Conservation (phyloP, 1,140 invertebrate genomes). For the Caerostris extrusa region DNA sequence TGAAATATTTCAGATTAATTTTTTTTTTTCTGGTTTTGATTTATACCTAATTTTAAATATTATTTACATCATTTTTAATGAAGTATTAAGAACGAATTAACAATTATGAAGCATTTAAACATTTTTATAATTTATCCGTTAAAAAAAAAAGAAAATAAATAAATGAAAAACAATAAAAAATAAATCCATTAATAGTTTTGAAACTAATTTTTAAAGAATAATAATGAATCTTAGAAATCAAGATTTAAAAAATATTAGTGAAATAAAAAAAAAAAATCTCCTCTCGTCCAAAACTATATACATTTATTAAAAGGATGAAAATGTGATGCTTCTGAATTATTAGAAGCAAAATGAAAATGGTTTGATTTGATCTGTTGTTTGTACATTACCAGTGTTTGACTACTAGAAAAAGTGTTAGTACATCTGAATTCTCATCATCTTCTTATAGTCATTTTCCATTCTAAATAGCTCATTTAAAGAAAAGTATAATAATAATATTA, state of each 20-base stretch:
- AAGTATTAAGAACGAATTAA: no score
- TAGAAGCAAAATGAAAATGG: conserved; percentile 25
- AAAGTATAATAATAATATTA: neutral
- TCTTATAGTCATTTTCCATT: neutral
- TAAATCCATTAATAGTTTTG: no score
- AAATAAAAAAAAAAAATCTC: conserved; percentile 25
- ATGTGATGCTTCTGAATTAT: conserved; percentile 8
- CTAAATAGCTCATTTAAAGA: neutral
- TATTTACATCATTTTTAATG: no score
- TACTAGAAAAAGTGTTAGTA: conserved; percentile 15
- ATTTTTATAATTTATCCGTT: no score
- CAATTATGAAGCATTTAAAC: no score
- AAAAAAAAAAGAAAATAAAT: no score
- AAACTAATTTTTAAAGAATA: no score
- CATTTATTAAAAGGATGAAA: conserved; percentile 40
- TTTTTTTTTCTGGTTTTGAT: no score
- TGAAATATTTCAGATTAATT: no score
- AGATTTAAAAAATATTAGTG: neutral
- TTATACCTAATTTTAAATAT: no score
- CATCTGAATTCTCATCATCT: neutral
- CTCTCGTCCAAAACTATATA: neutral
- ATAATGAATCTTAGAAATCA: neutral
- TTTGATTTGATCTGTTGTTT: conserved; percentile 19
- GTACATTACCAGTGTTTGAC: conserved; percentile 20
- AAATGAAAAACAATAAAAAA: no score